Conservation (phyloP, 2,888 invertebrate species). For the Zonitis immaculata region DNA sequence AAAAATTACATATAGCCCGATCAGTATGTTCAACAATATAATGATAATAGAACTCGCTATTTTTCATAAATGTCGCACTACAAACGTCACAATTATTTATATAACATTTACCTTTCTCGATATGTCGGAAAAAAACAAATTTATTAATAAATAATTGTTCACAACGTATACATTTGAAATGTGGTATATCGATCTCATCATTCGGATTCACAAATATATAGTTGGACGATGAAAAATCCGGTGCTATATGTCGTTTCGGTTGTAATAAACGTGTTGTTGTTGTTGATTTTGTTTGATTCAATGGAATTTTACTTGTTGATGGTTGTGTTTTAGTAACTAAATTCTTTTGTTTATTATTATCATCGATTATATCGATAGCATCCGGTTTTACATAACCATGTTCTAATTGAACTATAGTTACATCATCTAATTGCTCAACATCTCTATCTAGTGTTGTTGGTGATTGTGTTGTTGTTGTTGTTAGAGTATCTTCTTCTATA, state of each 20-base stretch:
- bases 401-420: constrained; percentile 41
- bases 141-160: constrained; percentile 47
- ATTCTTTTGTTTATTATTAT: constrained; percentile 8
- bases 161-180: constrained; percentile 45
- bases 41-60: constrained; percentile 44
- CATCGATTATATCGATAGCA: constrained; percentile 22
- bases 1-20: constrained; percentile 46
- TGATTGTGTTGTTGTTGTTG: constrained; percentile 4
- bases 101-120: constrained; percentile 47
- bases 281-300: neutral
- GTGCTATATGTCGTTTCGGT: constrained; percentile 41
- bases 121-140: constrained; percentile 45
- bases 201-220: constrained; percentile 40
- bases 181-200: constrained; percentile 41
- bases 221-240: constrained; percentile 44
- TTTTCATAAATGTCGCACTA: constrained; percentile 39
- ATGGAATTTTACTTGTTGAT: constrained; percentile 15
- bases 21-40: constrained; percentile 43
- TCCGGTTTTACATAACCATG: constrained; percentile 45
- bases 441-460: constrained; percentile 5
- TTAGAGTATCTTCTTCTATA: constrained; percentile 35
- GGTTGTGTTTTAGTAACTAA: constrained; percentile 9
- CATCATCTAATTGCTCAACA: constrained; percentile 23
- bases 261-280: constrained; percentile 31
- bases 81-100: constrained; percentile 47